Conservation (phyloP, 2,113 vertebrate species). For the Cyanocitta stelleri region DNA sequence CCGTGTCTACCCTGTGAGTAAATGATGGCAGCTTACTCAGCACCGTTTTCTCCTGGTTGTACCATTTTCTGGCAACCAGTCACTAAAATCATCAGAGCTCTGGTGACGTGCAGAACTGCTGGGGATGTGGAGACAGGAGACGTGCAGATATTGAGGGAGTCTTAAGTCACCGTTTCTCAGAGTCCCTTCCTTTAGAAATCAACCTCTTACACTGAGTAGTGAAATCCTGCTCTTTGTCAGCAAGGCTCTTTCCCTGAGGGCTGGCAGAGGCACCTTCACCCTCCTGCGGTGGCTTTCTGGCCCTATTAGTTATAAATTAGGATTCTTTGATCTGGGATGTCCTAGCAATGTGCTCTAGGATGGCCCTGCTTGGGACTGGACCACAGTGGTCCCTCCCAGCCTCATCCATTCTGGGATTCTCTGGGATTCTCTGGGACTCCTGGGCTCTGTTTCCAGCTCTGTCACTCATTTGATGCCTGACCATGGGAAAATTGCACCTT, state of each 20-base stretch:
- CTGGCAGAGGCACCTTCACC: neutral
- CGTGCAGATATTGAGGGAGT: neutral
- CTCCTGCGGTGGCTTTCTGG: neutral
- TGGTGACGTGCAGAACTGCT: neutral
- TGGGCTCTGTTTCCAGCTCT: neutral
- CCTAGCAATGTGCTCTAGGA: neutral
- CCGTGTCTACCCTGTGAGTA: neutral
- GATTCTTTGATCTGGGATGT: neutral
- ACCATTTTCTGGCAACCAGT: neutral
- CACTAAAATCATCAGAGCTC: neutral
- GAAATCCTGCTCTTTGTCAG: neutral
- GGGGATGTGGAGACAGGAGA: neutral
- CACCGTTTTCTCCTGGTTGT: neutral
- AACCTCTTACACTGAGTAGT: neutral
- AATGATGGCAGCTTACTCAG: neutral
- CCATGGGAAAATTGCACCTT: neutral
- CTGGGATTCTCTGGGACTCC: neutral
- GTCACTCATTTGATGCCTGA: neutral
- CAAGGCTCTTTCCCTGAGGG: neutral
- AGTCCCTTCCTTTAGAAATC: neutral
- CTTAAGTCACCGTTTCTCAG: neutral
- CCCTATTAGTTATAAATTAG: neutral
- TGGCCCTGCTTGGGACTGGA: neutral
- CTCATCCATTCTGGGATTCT: rapidly evolving
- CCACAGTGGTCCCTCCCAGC: neutral